These are phyloP conservation scores for Bettongia penicillata DNA, from an alignment of 2,113 vertebrate species.

Conservation along the genomic window DNA sequence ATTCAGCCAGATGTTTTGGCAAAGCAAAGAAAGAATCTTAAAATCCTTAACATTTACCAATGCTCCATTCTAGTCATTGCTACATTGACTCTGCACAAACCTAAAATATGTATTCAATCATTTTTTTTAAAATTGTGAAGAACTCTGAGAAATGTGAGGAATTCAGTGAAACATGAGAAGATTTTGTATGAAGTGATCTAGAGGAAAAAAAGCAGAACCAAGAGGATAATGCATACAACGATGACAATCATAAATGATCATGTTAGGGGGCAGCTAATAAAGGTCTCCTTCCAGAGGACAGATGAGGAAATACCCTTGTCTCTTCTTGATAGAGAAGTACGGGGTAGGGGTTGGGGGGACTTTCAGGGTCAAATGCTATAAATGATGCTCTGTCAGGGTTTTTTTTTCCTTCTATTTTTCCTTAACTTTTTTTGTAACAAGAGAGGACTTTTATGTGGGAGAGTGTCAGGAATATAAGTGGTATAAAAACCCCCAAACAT, in stretches of 20 bases:
- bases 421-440: background rate
- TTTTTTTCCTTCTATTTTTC: background rate
- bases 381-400: background rate
- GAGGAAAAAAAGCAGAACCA: background rate
- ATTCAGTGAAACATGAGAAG: background rate
- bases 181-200: background rate
- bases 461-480: background rate
- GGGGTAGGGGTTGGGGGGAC: no score
- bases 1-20: background rate
- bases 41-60: background rate
- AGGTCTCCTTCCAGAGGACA: no score
- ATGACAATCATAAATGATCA: background rate
- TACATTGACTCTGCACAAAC: background rate
- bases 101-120: background rate
- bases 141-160: background rate
- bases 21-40: background rate
- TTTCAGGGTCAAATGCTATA: background rate
- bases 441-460: background rate
- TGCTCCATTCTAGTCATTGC: background rate
- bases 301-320: background rate
- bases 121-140: conserved; percentile 31
- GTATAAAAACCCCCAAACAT: background rate
- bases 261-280: background rate
- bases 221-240: background rate
- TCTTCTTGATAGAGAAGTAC: background rate